Conservation (phyloP, 2,888 invertebrate species). For the Pyrochroa serraticornis region DNA sequence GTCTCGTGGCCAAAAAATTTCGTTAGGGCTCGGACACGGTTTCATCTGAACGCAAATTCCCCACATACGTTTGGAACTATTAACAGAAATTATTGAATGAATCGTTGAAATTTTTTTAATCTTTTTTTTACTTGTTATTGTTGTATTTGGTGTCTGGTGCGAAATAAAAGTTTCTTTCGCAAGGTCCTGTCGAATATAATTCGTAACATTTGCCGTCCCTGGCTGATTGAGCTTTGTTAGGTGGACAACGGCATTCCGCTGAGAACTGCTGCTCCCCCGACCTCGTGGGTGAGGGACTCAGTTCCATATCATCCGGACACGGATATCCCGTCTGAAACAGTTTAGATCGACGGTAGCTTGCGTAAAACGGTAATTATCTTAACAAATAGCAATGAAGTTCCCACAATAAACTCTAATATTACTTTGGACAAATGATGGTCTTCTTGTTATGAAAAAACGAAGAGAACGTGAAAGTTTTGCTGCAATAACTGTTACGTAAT, state of each 20-base stretch:
- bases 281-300: slow-evolving; percentile 66
- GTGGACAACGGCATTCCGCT: slow-evolving; percentile 84
- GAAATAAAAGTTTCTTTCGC: slow-evolving; percentile 75
- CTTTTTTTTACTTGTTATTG: slow-evolving; percentile 34
- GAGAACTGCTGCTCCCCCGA: slow-evolving; percentile 62
- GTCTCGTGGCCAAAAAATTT: slow-evolving; percentile 79
- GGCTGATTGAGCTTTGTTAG: slow-evolving; percentile 75
- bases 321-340: slow-evolving; percentile 69
- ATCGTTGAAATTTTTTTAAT: neutral
- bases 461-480: too few relatives aligned
- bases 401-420: too few relatives aligned
- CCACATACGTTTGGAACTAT: slow-evolving; percentile 66
- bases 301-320: slow-evolving; percentile 84
- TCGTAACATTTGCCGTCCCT: slow-evolving; percentile 73
- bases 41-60: slow-evolving; percentile 74
- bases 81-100: slow-evolving; percentile 26
- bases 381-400: too few relatives aligned
- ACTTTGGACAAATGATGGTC: too few relatives aligned
- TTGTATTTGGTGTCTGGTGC: slow-evolving; percentile 62
- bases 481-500: too few relatives aligned
- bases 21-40: slow-evolving; percentile 67
- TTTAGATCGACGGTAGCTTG: neutral
- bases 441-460: too few relatives aligned
- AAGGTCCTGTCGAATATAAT: slow-evolving; percentile 77
- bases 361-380: too few relatives aligned